Percentiles rank a stretch among this genome's conserved stretches.
Conservation (phyloP, 2,888 invertebrate species). For the Philopedon plagiatum region DNA sequence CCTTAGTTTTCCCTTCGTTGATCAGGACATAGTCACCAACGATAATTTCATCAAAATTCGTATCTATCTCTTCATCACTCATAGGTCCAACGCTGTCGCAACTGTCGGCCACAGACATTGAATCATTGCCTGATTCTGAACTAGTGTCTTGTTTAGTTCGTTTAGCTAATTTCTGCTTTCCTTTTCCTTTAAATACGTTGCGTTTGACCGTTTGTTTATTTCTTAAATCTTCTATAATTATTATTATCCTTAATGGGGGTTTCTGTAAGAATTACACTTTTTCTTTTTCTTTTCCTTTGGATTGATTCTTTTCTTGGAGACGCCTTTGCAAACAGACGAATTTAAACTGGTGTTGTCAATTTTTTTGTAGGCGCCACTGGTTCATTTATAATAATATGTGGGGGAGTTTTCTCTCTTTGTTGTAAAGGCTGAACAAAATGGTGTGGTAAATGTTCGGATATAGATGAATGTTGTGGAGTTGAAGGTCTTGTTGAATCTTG, state of each 20-base stretch:
- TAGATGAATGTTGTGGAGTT: constrained; percentile 18
- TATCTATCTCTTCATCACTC: constrained; percentile 22
- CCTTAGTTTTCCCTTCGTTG: constrained; percentile 28
- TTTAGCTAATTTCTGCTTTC: constrained; percentile 22
- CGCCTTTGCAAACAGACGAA: constrained; percentile 20
- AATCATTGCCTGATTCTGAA: constrained; percentile 19
- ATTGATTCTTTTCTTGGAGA: constrained; percentile 6
- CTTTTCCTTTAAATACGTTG: constrained; percentile 22
- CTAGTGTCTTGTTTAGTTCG: constrained; percentile 9
- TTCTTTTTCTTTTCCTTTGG: not conserved
- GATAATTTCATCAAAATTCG: constrained; percentile 15
- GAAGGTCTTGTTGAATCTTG: constrained; percentile 11
- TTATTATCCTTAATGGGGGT: constrained; percentile 18
- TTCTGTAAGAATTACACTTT: constrained; percentile 27
- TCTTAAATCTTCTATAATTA: constrained; percentile 2
- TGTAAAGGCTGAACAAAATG: no score
- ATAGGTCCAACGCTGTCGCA: constrained; percentile 16
- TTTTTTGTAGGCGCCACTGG: not conserved
- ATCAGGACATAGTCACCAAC: constrained; percentile 28
- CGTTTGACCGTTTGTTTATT: not conserved
- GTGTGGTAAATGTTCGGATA: not conserved
- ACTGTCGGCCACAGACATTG: not conserved
- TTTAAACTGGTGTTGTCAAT: constrained; percentile 2
- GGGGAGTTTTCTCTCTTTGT: no score
- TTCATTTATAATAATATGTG: not conserved